Evolutionary conservation across 2,797 vertebrate genomes (phyloP).

Genomic region (Alca torda): DNA sequence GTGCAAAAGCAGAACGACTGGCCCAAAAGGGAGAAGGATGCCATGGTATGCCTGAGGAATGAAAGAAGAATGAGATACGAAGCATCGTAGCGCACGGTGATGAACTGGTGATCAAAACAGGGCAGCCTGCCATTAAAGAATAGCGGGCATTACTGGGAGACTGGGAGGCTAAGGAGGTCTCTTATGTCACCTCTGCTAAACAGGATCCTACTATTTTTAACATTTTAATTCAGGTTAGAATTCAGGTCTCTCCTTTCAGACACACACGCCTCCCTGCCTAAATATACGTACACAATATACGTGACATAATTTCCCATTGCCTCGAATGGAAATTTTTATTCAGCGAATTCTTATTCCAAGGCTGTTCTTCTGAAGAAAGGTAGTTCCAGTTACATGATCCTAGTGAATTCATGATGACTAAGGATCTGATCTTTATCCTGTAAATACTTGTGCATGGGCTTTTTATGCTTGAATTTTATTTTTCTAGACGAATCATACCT

Average conservation of each 20-base stretch:
- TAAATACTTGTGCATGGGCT: neutral
- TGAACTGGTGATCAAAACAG: neutral
- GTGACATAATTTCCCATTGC: neutral
- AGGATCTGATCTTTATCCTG: neutral
- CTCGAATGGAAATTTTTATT: neutral
- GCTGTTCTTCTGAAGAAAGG: neutral
- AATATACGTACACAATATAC: neutral
- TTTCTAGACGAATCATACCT: neutral
- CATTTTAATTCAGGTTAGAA: conserved; percentile 48
- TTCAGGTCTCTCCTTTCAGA: conserved; percentile 26
- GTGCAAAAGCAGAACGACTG: neutral
- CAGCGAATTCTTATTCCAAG: neutral
- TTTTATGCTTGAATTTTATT: conserved; percentile 13
- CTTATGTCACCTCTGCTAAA: conserved; percentile 2
- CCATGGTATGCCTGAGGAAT: neutral
- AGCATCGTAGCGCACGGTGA: neutral
- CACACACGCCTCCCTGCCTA: neutral
- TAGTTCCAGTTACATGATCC: neutral
- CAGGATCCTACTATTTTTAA: conserved; percentile 27
- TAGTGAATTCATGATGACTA: neutral
- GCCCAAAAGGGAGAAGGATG: neutral
- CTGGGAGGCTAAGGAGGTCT: neutral
- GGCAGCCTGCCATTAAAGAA: conserved; percentile 17
- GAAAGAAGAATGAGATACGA: neutral
- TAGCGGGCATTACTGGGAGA: neutral